phyloP scores from a whole-genome alignment of 2,888 invertebrate species.

The Nymphalis polychloros region DNA sequence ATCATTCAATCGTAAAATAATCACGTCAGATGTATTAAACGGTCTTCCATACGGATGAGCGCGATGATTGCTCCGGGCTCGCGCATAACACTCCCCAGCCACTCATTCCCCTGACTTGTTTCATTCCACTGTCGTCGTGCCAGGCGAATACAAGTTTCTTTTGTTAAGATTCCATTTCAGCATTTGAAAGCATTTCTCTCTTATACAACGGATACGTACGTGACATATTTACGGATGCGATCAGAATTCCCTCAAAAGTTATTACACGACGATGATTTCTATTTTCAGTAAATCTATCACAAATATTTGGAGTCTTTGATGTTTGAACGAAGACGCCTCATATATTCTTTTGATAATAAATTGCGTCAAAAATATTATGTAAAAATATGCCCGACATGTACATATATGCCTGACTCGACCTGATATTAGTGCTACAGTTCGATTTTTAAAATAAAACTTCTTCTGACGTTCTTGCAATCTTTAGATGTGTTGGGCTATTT shows the following conservation, averaged over 20 bases:
- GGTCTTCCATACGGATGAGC: conserved; percentile 57
- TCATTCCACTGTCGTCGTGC: not conserved
- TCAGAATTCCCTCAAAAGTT: not conserved
- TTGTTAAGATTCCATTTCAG: conserved; percentile 7
- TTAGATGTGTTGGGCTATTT: no score
- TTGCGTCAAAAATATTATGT: not conserved
- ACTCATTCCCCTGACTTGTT: not conserved
- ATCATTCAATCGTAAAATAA: conserved; percentile 45
- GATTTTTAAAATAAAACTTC: no score
- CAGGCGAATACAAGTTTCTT: conserved; percentile 2
- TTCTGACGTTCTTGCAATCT: no score
- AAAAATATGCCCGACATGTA: not conserved
- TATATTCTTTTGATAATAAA: not conserved
- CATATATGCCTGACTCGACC: not conserved
- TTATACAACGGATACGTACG: conserved; percentile 5
- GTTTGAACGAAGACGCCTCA: not conserved
- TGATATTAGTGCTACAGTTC: no score
- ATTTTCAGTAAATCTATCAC: not conserved
- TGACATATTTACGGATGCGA: conserved; percentile 6
- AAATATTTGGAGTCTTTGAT: not conserved
- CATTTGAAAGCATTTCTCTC: conserved; percentile 9
- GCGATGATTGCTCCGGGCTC: conserved; percentile 53
- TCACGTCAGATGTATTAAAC: conserved; percentile 59
- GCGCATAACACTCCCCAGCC: not conserved
- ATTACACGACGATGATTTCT: not conserved